Base-by-base conservation (phyloP, 2,888 invertebrate species). In the Heliconius charithonia region DNA sequence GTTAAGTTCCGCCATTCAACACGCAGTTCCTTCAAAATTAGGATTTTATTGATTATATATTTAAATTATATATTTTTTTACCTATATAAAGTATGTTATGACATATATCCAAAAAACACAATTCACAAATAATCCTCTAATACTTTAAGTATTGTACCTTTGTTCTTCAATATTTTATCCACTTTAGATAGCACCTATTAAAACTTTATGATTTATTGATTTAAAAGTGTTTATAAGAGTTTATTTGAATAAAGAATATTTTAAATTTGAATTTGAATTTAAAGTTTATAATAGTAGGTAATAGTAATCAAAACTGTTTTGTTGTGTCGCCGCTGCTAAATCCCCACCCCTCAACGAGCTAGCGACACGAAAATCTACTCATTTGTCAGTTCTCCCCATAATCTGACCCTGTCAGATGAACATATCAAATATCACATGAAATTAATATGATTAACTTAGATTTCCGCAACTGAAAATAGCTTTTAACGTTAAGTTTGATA, bases 341-440 rank as follows among this genome's bases (percentile, higher is more conserved):
- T 88, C 88, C 86, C 85, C 65, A 72, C 82, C 85, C 84, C 82
- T 82, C 83, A 76, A 79, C 80, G 81, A 83, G 82, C 83, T 83
- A 83, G 81, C 85, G 85, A 89, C 90, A 91, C 86, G 90, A 91
- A 90, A 91, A 91, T 92, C 92, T 90, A 88, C 87, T 89, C 91
- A 93, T 94, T 94, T 91, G 92, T 94, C 92, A 90, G 89, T 83
- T 84, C 87, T 89, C 90, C 90, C 90, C 87, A 81, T 83, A 85
- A 86, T 85, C 85, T 86, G 86, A 83, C 85, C 84, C 87, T 86
- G 88, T 90, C 91, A 90, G 90, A 91, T 85, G 89, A 90, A 92
- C 91, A 89, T 93, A 93, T 93, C 93, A 92, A 93, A 93, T 93
- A 91, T 93, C 93, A 92, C 89, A 91, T 84, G 90, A 92, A 92